Conservation (phyloP, 2,113 vertebrate species). For the Mastomys natalensis region DNA sequence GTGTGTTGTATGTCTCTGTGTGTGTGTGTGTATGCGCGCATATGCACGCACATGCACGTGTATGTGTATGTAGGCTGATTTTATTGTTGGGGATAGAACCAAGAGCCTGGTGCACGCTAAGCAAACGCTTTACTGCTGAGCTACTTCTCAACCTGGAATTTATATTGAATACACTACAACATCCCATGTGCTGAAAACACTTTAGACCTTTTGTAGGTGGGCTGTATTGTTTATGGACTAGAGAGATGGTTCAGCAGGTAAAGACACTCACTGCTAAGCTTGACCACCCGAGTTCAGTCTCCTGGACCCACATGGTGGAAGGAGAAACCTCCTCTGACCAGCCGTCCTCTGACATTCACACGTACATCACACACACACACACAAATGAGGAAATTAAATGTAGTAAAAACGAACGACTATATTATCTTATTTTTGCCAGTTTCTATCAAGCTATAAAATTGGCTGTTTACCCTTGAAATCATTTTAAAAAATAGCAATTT, state of each 20-base stretch:
- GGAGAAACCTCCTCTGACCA: background rate
- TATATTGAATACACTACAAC: background rate
- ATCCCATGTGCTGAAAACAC: background rate
- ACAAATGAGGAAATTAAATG: background rate
- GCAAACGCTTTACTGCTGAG: background rate
- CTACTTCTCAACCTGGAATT: background rate
- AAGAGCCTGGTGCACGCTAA: background rate
- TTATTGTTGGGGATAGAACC: background rate
- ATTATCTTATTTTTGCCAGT: background rate
- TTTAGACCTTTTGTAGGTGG: background rate
- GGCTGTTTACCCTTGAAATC: slow-evolving; percentile 20
- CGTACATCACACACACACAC: background rate
- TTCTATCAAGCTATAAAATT: background rate
- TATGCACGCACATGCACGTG: too few species aligned
- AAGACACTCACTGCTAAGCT: background rate
- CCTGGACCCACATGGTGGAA: background rate
- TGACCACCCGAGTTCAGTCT: too few species aligned
- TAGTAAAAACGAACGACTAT: background rate
- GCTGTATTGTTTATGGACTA: background rate
- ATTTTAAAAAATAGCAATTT: background rate
- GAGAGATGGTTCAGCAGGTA: background rate
- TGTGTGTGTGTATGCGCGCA: background rate
- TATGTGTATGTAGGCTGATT: background rate
- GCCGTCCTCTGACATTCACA: background rate
- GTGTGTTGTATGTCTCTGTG: too few species aligned